These are phyloP conservation scores for Sturnira hondurensis DNA, from an alignment of 2,113 vertebrate species.

Conservation along the genomic window DNA sequence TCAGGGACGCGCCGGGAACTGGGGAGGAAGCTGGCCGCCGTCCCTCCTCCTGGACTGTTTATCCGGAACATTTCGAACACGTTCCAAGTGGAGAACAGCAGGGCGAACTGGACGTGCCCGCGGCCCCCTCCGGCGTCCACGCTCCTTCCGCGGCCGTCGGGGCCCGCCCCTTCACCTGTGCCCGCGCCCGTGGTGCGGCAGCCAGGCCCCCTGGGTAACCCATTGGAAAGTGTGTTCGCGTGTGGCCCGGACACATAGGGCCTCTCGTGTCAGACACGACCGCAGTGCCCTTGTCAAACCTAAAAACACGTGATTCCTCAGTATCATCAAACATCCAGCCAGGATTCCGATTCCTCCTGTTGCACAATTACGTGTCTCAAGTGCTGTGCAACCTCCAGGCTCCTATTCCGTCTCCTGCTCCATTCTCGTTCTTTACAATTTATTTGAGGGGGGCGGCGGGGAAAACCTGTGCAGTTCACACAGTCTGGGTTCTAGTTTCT, in stretches of 20 bases:
- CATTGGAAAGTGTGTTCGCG: neutral
- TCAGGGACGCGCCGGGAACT: neutral
- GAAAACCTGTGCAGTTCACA: too few relatives aligned
- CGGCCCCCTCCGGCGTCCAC: too few relatives aligned
- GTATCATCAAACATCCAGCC: neutral
- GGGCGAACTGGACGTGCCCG: too few relatives aligned
- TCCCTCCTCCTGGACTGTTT: neutral
- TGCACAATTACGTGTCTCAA: rapidly evolving
- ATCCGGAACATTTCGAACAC: neutral
- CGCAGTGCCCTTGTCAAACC: neutral
- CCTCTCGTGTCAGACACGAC: neutral
- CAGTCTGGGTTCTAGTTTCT: neutral
- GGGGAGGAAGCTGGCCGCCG: neutral
- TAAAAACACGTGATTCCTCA: neutral
- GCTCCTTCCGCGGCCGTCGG: too few relatives aligned
- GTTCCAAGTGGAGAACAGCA: neutral
- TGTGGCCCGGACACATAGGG: neutral
- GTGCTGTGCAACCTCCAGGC: neutral
- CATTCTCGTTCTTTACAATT: neutral
- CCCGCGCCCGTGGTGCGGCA: neutral
- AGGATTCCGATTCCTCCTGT: neutral
- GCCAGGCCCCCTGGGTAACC: rapidly evolving
- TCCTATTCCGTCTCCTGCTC: neutral
- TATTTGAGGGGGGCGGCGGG: neutral
- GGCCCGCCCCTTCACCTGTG: neutral